A percentile compares a stretch with the other conserved stretches of the same genome.
These are phyloP conservation scores for Myrmophylax atrothorax DNA, from an alignment of 2,113 vertebrate genomes.

Conservation along the genomic window DNA sequence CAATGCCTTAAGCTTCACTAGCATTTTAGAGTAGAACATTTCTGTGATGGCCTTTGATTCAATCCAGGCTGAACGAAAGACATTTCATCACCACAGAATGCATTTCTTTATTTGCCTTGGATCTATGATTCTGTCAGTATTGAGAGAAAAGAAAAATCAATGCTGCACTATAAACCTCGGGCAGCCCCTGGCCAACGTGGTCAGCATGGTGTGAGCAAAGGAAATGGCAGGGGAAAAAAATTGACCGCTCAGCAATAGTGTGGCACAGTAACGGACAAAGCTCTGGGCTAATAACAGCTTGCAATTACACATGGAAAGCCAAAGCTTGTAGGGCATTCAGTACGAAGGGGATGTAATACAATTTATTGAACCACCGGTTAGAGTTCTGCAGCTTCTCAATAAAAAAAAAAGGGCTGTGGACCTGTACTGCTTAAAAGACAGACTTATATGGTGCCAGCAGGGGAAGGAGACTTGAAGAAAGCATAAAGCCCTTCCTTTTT, in stretches of 20 bases:
- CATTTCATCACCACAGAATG: slow-evolving; percentile 94
- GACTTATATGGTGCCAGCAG: slow-evolving; percentile 55
- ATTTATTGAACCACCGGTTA: slow-evolving; percentile 80
- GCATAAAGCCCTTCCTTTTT: slow-evolving; percentile 60
- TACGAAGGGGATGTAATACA: slow-evolving; percentile 77
- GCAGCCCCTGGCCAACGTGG: slow-evolving; percentile 84
- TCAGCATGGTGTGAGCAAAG: slow-evolving; percentile 83
- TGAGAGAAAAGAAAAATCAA: slow-evolving; percentile 95
- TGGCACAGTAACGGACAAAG: slow-evolving; percentile 80
- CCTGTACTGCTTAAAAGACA: slow-evolving; percentile 70
- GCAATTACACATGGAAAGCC: slow-evolving; percentile 85
- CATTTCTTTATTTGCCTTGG: slow-evolving; percentile 98
- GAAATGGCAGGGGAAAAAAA: slow-evolving; percentile 85
- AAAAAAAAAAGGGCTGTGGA: slow-evolving; percentile 54
- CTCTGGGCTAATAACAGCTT: slow-evolving; percentile 83
- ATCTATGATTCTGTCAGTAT: slow-evolving; percentile 99
- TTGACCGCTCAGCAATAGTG: slow-evolving; percentile 84
- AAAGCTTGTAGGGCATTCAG: slow-evolving; percentile 77
- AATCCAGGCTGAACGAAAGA: slow-evolving; percentile 88
- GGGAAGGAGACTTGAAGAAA: slow-evolving; percentile 57
- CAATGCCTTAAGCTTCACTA: slow-evolving; percentile 76
- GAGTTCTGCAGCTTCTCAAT: slow-evolving; percentile 79
- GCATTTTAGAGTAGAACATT: slow-evolving; percentile 76
- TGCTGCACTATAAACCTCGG: slow-evolving; percentile 85
- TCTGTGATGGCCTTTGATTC: slow-evolving; percentile 89